These are phyloP conservation scores for Bombus superbus DNA, from an alignment of 1,140 invertebrate species.

Conservation along the genomic window DNA sequence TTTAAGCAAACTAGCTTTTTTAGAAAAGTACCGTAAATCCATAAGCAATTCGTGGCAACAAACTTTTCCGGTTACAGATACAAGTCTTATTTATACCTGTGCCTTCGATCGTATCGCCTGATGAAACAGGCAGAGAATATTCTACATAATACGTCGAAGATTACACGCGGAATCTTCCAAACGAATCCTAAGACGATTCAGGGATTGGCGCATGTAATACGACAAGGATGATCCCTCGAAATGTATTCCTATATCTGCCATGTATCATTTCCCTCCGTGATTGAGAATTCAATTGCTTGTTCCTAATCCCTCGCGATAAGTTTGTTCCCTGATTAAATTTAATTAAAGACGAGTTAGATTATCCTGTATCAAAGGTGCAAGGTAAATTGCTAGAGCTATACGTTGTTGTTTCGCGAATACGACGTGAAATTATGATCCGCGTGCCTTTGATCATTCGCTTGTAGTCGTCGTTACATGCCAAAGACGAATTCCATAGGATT, in stretches of 20 bases:
- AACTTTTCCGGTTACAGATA: background rate
- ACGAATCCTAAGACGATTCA: background rate
- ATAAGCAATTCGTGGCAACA: background rate
- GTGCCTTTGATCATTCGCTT: conserved; percentile 38
- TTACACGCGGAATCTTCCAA: background rate
- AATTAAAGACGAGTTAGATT: background rate
- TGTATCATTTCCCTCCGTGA: background rate
- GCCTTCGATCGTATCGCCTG: too few relatives aligned
- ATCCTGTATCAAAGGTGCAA: background rate
- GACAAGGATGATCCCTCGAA: background rate
- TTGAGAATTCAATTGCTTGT: background rate
- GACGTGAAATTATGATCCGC: background rate
- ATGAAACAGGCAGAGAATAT: too few relatives aligned
- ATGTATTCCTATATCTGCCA: background rate
- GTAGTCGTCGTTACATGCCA: conserved; percentile 9
- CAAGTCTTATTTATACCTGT: too few relatives aligned
- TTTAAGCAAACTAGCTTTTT: too few relatives aligned
- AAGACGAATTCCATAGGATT: background rate
- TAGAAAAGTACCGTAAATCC: background rate
- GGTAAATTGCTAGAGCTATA: background rate
- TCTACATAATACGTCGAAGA: background rate
- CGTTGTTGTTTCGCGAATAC: background rate
- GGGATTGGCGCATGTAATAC: background rate
- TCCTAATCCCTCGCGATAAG: background rate
- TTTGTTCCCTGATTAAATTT: background rate